Base-by-base conservation (phyloP, 2,888 invertebrate species). In the Hecatera dysodea region DNA sequence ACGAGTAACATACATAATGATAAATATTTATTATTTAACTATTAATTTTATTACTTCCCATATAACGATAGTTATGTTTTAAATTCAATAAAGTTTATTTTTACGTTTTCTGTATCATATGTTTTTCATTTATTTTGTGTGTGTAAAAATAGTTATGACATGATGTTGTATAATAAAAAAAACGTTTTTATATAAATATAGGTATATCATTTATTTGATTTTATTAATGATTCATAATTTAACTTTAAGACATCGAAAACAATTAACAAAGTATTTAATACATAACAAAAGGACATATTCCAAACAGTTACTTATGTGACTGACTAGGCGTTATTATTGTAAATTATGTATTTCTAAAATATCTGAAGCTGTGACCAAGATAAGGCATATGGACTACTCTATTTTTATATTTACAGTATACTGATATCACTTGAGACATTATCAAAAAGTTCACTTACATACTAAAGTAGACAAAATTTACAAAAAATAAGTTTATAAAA, bases 51-150 rank as follows among this genome's bases (percentile, higher is more conserved):
- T 72, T 88, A 90, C 86, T 87, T 82, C 87, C 84, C 91, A 88
- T 91, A 90, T 89, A 92, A 91, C 88, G 76, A 87, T 89, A 91
- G 90, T 93, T 93, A 91, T 94, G 93, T 94, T 93, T 92, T 88
- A 89, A 93, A 92, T 91, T 91, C 88, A 94, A 94, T 94, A 94
- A 94, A 94, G 93, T 94, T 94, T 94, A 94, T 94, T 94, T 94
- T 93, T 93, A 94, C 90, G 94, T 94, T 94, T 94, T 93, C 90
- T 93, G 91, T 93, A 93, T 90, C 86, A 76, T 88, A 88, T 89
- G 89, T 88, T 91, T 91, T 92, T 92, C 85, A 90, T 92, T 92
- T 88, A 81, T 85, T 90, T 85, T 86, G 77, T 86, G 75, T 86
- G 75, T 84, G 79, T 75, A 81, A 77, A 79, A 79, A 73, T 72